Evolutionary conservation across 2,113 vertebrate species (phyloP), one percentile per base, ranked within the genome.

Genomic region (Cryptomyrus ogoouensis): DNA sequence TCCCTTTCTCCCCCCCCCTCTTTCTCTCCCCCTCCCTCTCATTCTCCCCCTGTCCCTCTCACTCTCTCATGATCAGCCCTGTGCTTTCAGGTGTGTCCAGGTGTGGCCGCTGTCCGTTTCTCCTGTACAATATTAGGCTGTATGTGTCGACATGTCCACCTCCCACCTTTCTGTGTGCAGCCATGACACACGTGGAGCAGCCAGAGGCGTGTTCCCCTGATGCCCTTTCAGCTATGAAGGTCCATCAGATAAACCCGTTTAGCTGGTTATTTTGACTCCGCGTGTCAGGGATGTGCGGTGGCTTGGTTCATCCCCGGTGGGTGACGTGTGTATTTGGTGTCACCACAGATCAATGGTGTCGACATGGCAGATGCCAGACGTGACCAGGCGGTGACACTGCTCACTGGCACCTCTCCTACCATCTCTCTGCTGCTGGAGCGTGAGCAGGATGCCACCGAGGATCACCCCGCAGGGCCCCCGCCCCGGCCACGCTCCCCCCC

Each of bases 291-390:
- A 27, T 27, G 58, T 13, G 62, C 3, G 62, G 62, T 4, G 62
- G 62, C 62, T 31, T 3, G 10, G n/a, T 70, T 10, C 62, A 1
- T 42, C 31, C 35, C 31, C 24, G 1, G 6, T 66, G 56, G 87
- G 77, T 89, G 89, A 89, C 58, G n/a, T 88, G 92, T 91, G 93
- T 80, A 92, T 96, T 94, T 95, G 94, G 93, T 95, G 92, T 95
- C n/a, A 50, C 96, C 96, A 90, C 96, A 99, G 98, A 99, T 99
- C 97, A 99, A 99, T 94, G 98, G 98, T 95, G 98, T 99, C 96
- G 98, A 99, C 95, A 97, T 99, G 98, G 97, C 98, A 87, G 98
- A 99, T 95, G 98, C 98, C 96, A 97, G 98, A 93, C 98, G 99
- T 95, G 98, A 99, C 95, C 98, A 99, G 93, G 98, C 98, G 90